Base-by-base conservation (phyloP, 2,888 invertebrate species). In the Laothoe populi region DNA sequence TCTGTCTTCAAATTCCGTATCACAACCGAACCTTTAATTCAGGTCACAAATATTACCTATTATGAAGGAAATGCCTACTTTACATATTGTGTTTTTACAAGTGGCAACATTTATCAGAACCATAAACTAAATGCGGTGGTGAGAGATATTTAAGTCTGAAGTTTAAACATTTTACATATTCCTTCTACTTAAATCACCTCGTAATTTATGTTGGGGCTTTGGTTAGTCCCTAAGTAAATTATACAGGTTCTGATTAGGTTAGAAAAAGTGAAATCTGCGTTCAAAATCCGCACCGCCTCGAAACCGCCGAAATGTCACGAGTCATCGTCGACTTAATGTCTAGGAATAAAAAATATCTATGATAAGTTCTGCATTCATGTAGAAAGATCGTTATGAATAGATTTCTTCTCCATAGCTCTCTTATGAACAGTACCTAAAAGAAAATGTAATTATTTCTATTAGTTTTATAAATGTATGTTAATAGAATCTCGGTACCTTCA, bases 181-280 rank as follows among this genome's bases (percentile, higher is more conserved):
- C 87, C 90, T 92, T 92, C 91, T 91, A 88, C 91, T 91, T 84
- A 85, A 92, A 93, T 93, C 93, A 93, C 93, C 93, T 92, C 93
- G 86, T 92, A 90, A 92, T 93, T 93, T 93, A 93, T 90, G 75
- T 86, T 86, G 88, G 87, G 83, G 72, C 81, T 70, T 63, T 48
- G 7, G n/a, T 45, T 31, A 73, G 80, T 72, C 81, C 86, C 85
- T 87, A 75, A 89, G 92, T 93, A 93, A 93, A 93, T 93, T 93
- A 89, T 85, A 91, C 92, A 90, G 93, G 93, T 93, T 93, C 91
- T 93, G 93, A 93, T 93, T 93, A 91, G 90, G 91, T 89, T 89
- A 91, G 91, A 90, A 88, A 84, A 76, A 77, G 64, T 73, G 68
- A 68, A 64, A 74, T 80, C 75, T 77, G 81, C 79, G 82, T 83